A percentile compares a stretch with the other conserved stretches of the same genome.
These are phyloP conservation scores for Phrynocephalus guinanensis DNA, from an alignment of 2,797 vertebrate species.

Conservation along the genomic window DNA sequence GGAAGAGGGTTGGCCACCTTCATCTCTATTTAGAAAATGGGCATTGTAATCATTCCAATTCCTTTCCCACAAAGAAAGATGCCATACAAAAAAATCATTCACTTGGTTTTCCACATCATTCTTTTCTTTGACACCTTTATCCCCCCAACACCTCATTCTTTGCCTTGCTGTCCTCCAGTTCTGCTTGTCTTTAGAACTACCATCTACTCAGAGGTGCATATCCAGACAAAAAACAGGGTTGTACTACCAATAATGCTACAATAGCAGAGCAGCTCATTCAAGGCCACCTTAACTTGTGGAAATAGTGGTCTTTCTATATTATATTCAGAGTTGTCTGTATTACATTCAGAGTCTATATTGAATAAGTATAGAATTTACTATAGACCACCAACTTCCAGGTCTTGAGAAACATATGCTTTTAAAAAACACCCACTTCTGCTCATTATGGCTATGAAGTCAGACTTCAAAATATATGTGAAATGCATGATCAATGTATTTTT, in stretches of 20 bases:
- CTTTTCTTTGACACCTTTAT: no score
- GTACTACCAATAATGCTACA: background rate
- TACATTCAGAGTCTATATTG: background rate
- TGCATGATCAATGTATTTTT: background rate
- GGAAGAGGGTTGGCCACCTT: background rate
- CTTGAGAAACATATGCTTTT: background rate
- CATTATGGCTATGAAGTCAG: background rate
- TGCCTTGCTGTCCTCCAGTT: background rate
- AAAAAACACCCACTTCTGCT: background rate
- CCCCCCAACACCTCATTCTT: background rate
- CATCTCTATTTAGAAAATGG: background rate
- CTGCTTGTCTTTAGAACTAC: background rate
- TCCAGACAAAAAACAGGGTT: background rate
- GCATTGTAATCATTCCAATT: background rate
- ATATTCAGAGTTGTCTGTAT: background rate
- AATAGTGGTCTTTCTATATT: no score
- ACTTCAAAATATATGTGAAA: no score
- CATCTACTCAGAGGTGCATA: background rate
- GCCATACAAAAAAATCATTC: background rate
- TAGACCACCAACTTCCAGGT: background rate
- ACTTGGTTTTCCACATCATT: background rate
- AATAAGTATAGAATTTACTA: background rate
- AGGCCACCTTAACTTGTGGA: no score
- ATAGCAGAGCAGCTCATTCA: background rate
- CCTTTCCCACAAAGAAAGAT: background rate